Conservation (phyloP, 2,797 vertebrate genomes). For the Heterohyrax brucei region DNA sequence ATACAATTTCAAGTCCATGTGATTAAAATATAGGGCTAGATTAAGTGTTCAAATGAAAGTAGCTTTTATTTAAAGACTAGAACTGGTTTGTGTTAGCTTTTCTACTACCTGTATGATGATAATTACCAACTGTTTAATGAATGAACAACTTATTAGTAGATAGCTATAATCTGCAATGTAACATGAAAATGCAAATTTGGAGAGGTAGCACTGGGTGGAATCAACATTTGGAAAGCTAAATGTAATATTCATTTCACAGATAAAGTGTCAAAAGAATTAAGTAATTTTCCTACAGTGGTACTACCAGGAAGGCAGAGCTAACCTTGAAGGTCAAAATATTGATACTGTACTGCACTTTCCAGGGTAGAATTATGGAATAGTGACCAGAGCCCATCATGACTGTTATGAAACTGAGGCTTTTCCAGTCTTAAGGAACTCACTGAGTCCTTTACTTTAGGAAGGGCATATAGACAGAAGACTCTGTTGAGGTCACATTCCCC, state of each 20-base stretch:
- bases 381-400: neutral
- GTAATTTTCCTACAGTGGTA: neutral
- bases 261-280: neutral
- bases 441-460: conserved; percentile 1
- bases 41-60: conserved; percentile 34
- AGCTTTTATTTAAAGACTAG: conserved; percentile 36
- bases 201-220: neutral
- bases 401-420: conserved; percentile 27
- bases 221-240: neutral
- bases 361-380: neutral
- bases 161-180: neutral
- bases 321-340: neutral
- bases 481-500: conserved; percentile 6
- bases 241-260: conserved; percentile 4
- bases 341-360: neutral
- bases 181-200: neutral
- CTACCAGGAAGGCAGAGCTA: conserved; percentile 24
- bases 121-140: conserved; percentile 39
- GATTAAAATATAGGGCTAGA: conserved; percentile 52
- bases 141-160: conserved; percentile 43
- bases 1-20: conserved; percentile 13
- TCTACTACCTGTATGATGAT: neutral
- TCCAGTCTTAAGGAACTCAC: conserved; percentile 39
- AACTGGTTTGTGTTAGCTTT: conserved; percentile 20
- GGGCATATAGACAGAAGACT: neutral